Evolutionary conservation across 2,113 vertebrate species (phyloP).

Genomic region (Charina bottae): DNA sequence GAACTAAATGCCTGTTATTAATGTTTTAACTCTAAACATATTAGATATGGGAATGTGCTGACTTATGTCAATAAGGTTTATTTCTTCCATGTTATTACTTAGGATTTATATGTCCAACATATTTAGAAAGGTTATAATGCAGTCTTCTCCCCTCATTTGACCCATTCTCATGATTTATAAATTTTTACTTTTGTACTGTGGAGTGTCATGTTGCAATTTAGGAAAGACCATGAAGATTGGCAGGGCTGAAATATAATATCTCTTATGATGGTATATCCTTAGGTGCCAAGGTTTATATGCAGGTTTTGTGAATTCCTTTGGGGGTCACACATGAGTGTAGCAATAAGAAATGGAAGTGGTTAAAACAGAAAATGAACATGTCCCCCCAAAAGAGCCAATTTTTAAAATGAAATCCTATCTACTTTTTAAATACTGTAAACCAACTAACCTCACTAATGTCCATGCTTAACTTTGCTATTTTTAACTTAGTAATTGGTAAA

Average conservation of each 20-base stretch:
- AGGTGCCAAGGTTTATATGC: neutral
- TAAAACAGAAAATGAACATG: neutral
- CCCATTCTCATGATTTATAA: neutral
- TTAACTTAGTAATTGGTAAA: neutral
- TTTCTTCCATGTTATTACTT: neutral
- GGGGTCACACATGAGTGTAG: neutral
- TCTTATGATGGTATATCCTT: neutral
- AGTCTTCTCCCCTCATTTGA: neutral
- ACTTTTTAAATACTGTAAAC: neutral
- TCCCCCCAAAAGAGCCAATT: neutral
- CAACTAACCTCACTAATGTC: neutral
- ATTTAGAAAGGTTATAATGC: neutral
- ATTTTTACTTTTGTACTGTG: neutral
- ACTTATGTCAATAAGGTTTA: neutral
- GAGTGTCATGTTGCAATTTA: neutral
- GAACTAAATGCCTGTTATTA: neutral
- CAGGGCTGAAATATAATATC: neutral
- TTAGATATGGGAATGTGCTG: neutral
- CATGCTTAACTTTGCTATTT: neutral
- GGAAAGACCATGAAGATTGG: neutral
- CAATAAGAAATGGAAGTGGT: neutral
- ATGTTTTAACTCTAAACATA: neutral
- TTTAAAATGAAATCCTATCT: neutral
- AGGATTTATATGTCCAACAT: neutral
- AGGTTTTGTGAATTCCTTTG: neutral